These are phyloP conservation scores for Larimichthys crocea DNA, from an alignment of 2,113 vertebrate genomes.

Conservation along the genomic window DNA sequence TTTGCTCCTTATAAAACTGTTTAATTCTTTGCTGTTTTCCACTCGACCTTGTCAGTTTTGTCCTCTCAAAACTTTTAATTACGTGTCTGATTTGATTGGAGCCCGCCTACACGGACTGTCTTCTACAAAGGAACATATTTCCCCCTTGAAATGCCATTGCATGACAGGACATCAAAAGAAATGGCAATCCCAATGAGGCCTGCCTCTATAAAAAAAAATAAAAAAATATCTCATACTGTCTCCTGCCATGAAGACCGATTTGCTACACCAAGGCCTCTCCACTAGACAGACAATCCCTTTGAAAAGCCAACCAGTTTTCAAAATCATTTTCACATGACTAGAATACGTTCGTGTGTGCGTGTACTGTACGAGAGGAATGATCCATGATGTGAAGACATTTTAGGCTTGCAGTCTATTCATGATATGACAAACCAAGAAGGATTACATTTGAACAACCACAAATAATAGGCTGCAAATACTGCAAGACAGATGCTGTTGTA, in stretches of 20 bases:
- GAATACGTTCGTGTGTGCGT: conserved; percentile 43
- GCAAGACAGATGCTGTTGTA: conserved; percentile 27
- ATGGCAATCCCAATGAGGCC: conserved; percentile 65
- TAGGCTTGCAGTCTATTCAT: conserved; percentile 22
- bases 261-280: conserved; percentile 42
- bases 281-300: conserved; percentile 54
- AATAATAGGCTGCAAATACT: conserved; percentile 30
- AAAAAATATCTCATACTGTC: conserved; percentile 29
- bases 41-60: conserved; percentile 56
- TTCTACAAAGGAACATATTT: conserved; percentile 59
- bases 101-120: conserved; percentile 55
- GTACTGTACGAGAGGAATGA: conserved; percentile 28
- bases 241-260: conserved; percentile 62
- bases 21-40: conserved; percentile 37
- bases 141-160: conserved; percentile 67
- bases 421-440: conserved; percentile 36
- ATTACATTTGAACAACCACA: conserved; percentile 28
- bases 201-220: conserved; percentile 29
- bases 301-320: conserved; percentile 60
- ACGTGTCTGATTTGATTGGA: conserved; percentile 67
- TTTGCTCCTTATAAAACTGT: conserved; percentile 41
- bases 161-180: conserved; percentile 76
- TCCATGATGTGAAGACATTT: conserved; percentile 8
- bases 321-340: conserved; percentile 51
- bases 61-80: conserved; percentile 70